These are phyloP conservation scores for Proterorhinus semilunaris DNA, from an alignment of 2,113 vertebrate species.

Conservation along the genomic window DNA sequence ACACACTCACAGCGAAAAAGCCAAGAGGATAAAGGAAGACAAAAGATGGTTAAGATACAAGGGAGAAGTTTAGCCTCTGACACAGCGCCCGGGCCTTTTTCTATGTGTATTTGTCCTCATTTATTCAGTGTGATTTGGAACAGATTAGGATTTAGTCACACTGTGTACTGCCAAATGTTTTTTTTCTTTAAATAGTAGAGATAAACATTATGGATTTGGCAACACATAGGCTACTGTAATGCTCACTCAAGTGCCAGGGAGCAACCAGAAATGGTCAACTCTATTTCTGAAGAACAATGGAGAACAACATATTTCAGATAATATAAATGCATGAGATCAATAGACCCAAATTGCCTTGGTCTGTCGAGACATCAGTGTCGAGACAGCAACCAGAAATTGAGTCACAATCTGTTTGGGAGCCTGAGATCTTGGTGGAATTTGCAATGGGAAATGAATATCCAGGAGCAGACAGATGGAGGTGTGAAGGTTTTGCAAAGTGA, in stretches of 20 bases:
- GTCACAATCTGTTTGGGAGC: background rate
- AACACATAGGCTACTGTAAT: background rate
- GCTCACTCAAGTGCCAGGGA: too few species aligned
- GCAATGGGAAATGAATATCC: background rate
- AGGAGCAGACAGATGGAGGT: background rate
- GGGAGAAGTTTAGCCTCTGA: constrained; percentile 6
- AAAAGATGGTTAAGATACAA: constrained; percentile 6
- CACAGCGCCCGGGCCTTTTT: background rate
- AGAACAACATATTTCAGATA: too few species aligned
- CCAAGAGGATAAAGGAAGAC: background rate
- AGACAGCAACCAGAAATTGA: background rate
- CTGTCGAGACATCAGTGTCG: background rate
- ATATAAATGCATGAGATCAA: too few species aligned
- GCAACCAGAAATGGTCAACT: too few species aligned
- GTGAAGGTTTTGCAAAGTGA: constrained; percentile 39
- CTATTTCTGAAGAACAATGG: too few species aligned
- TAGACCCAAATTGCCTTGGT: background rate
- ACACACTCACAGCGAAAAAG: constrained; percentile 23
- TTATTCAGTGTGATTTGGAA: background rate
- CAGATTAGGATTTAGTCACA: background rate
- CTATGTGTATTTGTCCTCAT: background rate
- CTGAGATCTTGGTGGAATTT: background rate
- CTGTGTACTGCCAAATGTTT: background rate
- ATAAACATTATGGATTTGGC: background rate
- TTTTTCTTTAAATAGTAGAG: background rate